Conservation (phyloP, 2,113 vertebrate genomes). For the Clarias gariepinus region DNA sequence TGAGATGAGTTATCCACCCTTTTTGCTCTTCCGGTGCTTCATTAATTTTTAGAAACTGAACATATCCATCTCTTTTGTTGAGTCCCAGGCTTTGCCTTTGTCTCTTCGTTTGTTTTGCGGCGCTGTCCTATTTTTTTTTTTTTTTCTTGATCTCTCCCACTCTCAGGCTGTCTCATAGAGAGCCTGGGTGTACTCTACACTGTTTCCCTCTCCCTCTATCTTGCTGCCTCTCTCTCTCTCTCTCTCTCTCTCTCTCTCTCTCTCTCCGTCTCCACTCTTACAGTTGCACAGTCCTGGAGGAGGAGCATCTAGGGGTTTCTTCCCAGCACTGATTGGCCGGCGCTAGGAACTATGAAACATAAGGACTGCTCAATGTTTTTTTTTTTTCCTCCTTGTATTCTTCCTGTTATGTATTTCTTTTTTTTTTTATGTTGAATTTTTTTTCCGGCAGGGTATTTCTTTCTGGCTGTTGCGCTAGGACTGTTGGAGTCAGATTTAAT, state of each 20-base stretch:
- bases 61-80: not conserved
- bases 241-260: slow-evolving; percentile 43
- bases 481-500: slow-evolving; percentile 52
- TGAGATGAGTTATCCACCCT: not conserved
- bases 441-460: slow-evolving; percentile 18
- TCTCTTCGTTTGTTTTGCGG: not conserved
- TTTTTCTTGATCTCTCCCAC: slow-evolving; percentile 18
- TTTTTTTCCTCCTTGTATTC: slow-evolving; percentile 26
- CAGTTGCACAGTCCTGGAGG: slow-evolving; percentile 50
- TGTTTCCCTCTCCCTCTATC: slow-evolving; percentile 21
- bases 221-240: slow-evolving; percentile 31
- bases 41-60: slow-evolving; percentile 15
- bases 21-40: slow-evolving; percentile 4
- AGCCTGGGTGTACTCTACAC: slow-evolving; percentile 12
- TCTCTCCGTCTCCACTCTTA: slow-evolving; percentile 47
- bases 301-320: slow-evolving; percentile 47
- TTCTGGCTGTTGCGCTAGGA: slow-evolving; percentile 39
- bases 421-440: not conserved
- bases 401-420: slow-evolving; percentile 24
- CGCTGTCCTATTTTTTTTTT: not conserved
- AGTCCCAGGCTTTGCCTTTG: not conserved
- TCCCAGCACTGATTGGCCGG: slow-evolving; percentile 58
- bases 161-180: slow-evolving; percentile 23
- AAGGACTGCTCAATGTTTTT: slow-evolving; percentile 44
- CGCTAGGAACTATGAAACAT: slow-evolving; percentile 50